Evolutionary conservation across 2,888 invertebrate species (phyloP).

Genomic region (Callyntrura sp.): DNA sequence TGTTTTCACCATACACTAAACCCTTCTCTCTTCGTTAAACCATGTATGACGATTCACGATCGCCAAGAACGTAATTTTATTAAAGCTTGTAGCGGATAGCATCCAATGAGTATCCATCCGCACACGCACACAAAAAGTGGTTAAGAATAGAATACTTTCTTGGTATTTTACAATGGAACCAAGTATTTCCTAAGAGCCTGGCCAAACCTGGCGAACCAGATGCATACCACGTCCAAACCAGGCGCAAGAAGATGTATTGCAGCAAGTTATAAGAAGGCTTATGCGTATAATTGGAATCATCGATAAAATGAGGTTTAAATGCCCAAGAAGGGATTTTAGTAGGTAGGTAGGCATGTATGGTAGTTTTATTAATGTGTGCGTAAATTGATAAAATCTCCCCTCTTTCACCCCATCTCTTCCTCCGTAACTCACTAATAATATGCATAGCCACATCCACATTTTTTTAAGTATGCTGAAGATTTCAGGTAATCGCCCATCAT

Average conservation of each 20-base stretch:
- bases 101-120: background rate
- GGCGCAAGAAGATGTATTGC: slow-evolving; percentile 36
- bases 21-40: slow-evolving; percentile 56
- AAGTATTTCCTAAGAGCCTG: background rate
- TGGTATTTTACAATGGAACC: slow-evolving; percentile 13
- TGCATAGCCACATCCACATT: background rate
- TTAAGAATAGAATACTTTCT: slow-evolving; percentile 32
- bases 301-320: slow-evolving; percentile 68
- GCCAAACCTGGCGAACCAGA: slow-evolving; percentile 57
- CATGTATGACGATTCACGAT: slow-evolving; percentile 34
- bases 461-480: slow-evolving; percentile 4
- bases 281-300: slow-evolving; percentile 66
- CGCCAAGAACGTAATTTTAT: slow-evolving; percentile 22
- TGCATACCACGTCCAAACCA: slow-evolving; percentile 48
- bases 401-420: slow-evolving; percentile 25
- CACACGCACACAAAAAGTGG: background rate
- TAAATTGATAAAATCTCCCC: slow-evolving; percentile 48
- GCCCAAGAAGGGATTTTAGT: slow-evolving; percentile 57
- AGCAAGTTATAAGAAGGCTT: slow-evolving; percentile 58
- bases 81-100: background rate
- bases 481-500: slow-evolving; percentile 12
- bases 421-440: slow-evolving; percentile 35
- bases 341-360: background rate
- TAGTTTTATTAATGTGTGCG: slow-evolving; percentile 56
- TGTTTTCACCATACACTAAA: slow-evolving; percentile 21